These are phyloP conservation scores for Heteronetta atricapilla DNA, from an alignment of 2,113 vertebrate species.

Conservation along the genomic window DNA sequence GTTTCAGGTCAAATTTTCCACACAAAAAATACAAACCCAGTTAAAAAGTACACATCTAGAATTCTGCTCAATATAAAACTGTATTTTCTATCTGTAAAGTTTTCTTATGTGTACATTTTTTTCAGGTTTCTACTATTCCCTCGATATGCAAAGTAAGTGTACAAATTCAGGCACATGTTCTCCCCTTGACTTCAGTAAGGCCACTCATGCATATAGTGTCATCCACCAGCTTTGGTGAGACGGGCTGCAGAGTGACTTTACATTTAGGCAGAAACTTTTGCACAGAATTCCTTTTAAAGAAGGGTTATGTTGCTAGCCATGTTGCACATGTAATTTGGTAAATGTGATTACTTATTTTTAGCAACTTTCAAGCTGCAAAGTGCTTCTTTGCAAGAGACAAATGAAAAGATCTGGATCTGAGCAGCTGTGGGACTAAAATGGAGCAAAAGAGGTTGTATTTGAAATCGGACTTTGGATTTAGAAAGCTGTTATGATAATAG, in stretches of 20 bases:
- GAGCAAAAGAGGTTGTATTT: background rate
- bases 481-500: background rate
- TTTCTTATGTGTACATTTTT: background rate
- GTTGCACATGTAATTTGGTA: background rate
- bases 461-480: background rate
- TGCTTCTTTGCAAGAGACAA: background rate
- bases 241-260: background rate
- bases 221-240: background rate
- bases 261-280: background rate
- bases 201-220: rapidly evolving
- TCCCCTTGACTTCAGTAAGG: background rate
- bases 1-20: background rate
- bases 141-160: background rate
- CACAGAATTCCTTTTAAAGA: background rate
- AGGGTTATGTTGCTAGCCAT: background rate
- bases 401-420: background rate
- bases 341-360: background rate
- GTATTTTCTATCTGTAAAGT: background rate
- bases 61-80: background rate
- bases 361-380: background rate
- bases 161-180: background rate
- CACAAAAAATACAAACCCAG: background rate
- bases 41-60: background rate
- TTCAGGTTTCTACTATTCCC: background rate
- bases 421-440: background rate